Evolutionary conservation across 1,140 invertebrate genomes (phyloP).

Genomic region (Drepana arcuata): DNA sequence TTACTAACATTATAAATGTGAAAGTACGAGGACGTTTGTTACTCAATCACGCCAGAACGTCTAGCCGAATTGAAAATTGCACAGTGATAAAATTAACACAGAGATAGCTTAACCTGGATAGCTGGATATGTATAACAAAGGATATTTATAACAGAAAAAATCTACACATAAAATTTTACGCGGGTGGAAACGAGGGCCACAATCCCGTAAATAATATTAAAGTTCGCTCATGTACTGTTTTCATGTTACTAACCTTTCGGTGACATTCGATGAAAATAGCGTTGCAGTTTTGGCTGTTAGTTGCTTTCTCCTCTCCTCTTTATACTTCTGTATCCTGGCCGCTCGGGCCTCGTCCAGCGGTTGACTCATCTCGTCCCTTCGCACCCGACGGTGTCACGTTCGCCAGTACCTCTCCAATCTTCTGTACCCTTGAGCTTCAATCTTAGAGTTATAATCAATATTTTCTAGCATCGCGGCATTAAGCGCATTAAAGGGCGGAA

Average conservation of each 20-base stretch:
- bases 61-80: too few relatives aligned
- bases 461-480: constrained; percentile 60
- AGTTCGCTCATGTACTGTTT: too few relatives aligned
- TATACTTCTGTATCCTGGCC: constrained; percentile 77
- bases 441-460: constrained; percentile 35
- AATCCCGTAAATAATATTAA: too few relatives aligned
- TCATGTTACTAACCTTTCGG: constrained; percentile 50
- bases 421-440: constrained; percentile 22
- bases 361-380: constrained; percentile 43
- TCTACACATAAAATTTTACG: too few relatives aligned
- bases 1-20: too few relatives aligned
- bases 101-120: too few relatives aligned
- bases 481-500: constrained; percentile 54
- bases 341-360: constrained; percentile 63
- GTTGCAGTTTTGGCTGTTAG: constrained; percentile 67
- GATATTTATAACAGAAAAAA: too few relatives aligned
- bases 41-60: too few relatives aligned
- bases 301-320: constrained; percentile 77
- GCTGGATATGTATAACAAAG: too few relatives aligned
- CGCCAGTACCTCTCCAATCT: constrained; percentile 27
- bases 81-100: too few relatives aligned
- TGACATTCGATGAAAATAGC: constrained; percentile 57
- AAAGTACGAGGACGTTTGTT: too few relatives aligned
- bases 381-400: constrained; percentile 34
- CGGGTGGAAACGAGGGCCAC: too few relatives aligned